Base-by-base conservation (phyloP, 2,797 vertebrate species). In the Taenioides sp. region DNA sequence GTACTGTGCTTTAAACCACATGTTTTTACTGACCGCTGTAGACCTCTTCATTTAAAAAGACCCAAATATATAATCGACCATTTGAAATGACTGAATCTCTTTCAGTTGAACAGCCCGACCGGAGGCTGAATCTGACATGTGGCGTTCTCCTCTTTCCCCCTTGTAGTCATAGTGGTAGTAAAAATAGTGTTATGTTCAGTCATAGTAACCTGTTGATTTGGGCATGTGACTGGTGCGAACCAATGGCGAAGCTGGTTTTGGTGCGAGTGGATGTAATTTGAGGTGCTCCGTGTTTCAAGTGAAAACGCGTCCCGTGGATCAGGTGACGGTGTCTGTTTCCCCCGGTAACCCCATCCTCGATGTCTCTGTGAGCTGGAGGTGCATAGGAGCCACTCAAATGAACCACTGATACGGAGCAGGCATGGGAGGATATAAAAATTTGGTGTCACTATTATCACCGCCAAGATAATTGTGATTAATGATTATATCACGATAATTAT, bases 341-440 rank as follows among this genome's bases (percentile, higher is more conserved):
- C 25, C 25, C 14, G n/a, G 62, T 64, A 64, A 22, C 11, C 14
- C 20, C 62, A 64, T 34, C 20, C 9, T 1, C 28, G 1, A 10
- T 16, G 12, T 47, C 9, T 1, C 28, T 5, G 20, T 14, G 12
- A 47, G 68, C 75, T 67, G 79, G 74, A 69, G 79, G 74, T 57
- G 65, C 73, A 57, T 22, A 57, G 55, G 10, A 18, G 23, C 55
- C 11, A 4, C 40, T 43, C 40, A 12, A 12, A 43, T 43, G 40
- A 43, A 43, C 40, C 40, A 43, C 9, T 40, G 37, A 10, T 40
- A 40, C 37, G 9, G 37, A 2, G 37, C 37, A 40, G 10, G 71
- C 31, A 7, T 34, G 5, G 31, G 31, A 34, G 31, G 31, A 34
- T 34, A 34, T 7, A 34, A 4, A 34, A 34, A 34, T 34, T 34